Evolutionary conservation across 2,888 invertebrate species (phyloP), one percentile per base, ranked within the genome.

Genomic region (Epirrhoe tristata): DNA sequence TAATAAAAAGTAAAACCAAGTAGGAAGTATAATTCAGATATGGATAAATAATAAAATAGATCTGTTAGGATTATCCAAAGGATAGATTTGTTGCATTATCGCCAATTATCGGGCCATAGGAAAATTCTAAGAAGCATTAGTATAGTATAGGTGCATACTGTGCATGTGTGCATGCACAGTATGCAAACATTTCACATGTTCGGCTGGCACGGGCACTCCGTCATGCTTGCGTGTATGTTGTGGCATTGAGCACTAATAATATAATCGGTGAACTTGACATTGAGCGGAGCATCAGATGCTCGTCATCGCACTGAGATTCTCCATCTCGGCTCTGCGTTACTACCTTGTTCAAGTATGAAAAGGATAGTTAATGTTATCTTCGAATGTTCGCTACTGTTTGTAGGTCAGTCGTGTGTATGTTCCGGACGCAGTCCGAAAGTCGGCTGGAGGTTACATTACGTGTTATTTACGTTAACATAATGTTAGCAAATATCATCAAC

Each of bases 191-290:
- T 48, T 12, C 32, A 32, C 31, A 51, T 52, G 59, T 56, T 81
- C 74, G 81, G 79, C 74, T 81, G 81, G 80, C 83, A 81, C 82
- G 81, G 81, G 78, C 80, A 78, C 74, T 78, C 81, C 80, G 86
- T 84, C 85, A 86, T 84, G 86, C 82, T 89, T 86, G 86, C 89
- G 89, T 91, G 86, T 90, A 87, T 90, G 90, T 85, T 81, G 89
- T 91, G 92, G 93, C 93, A 93, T 93, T 93, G 93, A 91, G 82
- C 84, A 89, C 93, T 92, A 93, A 92, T 92, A 93, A 91, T 92
- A 91, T 92, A 91, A 92, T 91, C 93, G 90, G 88, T 93, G 93
- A 93, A 93, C 93, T 93, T 93, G 93, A 93, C 93, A 93, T 93
- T 93, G 93, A 92, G 90, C 87, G 88, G 57, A 66, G 59, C 64